These are phyloP conservation scores for Hozukius guyotensis DNA, from an alignment of 2,797 vertebrate species.

Conservation along the genomic window DNA sequence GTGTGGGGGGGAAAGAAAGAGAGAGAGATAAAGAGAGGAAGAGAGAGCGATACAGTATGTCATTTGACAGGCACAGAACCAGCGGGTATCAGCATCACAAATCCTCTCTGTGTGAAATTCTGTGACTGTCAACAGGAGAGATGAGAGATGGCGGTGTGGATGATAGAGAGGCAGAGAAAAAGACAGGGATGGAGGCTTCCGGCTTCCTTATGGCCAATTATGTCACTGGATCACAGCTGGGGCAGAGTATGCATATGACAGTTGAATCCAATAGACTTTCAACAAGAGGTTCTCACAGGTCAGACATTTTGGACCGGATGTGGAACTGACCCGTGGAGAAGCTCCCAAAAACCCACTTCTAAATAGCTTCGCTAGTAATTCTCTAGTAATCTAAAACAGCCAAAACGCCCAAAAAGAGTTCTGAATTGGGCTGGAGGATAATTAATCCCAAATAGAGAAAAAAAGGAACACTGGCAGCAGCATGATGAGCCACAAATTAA, in stretches of 20 bases:
- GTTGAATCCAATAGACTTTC: slow-evolving; percentile 12
- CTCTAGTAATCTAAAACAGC: not conserved
- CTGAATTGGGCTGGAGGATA: not conserved
- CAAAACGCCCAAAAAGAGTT: not conserved
- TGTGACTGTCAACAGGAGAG: slow-evolving; percentile 53
- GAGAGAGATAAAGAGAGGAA: not conserved
- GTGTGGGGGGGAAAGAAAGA: not conserved
- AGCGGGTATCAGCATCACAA: slow-evolving; percentile 68
- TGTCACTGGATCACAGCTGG: slow-evolving; percentile 34
- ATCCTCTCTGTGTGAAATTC: slow-evolving; percentile 64
- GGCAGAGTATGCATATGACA: slow-evolving; percentile 29
- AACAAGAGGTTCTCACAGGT: not conserved
- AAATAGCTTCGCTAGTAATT: not conserved
- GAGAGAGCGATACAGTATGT: slow-evolving; percentile 43
- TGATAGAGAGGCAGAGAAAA: slow-evolving; percentile 56
- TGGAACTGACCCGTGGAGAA: not conserved
- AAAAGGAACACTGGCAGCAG: not conserved
- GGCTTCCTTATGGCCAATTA: slow-evolving; percentile 41
- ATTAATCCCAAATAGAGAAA: not conserved
- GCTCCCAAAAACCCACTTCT: not conserved
- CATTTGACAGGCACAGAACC: slow-evolving; percentile 67
- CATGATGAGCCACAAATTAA: not conserved
- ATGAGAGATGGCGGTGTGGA: slow-evolving; percentile 51
- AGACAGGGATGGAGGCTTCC: slow-evolving; percentile 41
- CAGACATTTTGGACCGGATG: not conserved